Base-by-base conservation (phyloP, 2,888 invertebrate genomes). In the Trichogramma dendrolimi region DNA sequence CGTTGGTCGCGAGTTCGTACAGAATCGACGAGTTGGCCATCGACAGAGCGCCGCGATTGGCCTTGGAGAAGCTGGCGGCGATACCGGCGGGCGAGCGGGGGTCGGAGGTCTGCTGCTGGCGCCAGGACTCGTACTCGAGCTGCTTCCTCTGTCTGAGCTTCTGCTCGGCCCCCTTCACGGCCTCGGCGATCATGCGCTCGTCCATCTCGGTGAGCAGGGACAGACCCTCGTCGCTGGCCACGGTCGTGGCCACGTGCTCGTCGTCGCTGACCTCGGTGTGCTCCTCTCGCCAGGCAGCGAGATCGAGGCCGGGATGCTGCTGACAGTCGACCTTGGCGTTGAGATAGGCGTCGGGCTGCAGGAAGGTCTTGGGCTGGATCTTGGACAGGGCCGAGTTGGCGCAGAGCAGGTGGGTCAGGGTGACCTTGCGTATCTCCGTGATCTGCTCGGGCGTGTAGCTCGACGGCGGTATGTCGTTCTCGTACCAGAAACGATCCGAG, bases 401-500 rank as follows among this genome's bases (percentile, higher is more conserved):
- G 72, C 95, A 95, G 6, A 95, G 80, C 4, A 94, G 80, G 2
- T 92, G 89, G 0, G 93, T 87, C 0, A 94, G 79, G 0, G 91
- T 87, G 0, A 90, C 88, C 72, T 90, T 91, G 53, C 91, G 85
- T 55, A 95, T 86, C 68, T 93, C 92, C 60, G 86, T 86, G 7
- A 95, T 81, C 75, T 94, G 94, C 55, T 88, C 88, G 63, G 86
- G 82, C 0, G 83, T 85, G 66, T 94, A 84, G 0, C 93, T 89
- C 11, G 93, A 92, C 0, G 94, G 94, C 0, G 94, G 94, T 52
- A 94, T 83, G 74, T 95, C 94, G 75, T 95, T 95, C 79, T 96
- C 96, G 74, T 94, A 96, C 94, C 95, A 96, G 77, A 94, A 96
- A 66, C 96, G 83, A 81, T 96, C 96, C 58, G 94, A 91, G 71